Percentiles rank a stretch among this genome's conserved stretches.
These are phyloP conservation scores for Butorides virescens DNA, from an alignment of 2,113 vertebrate species.

Conservation along the genomic window DNA sequence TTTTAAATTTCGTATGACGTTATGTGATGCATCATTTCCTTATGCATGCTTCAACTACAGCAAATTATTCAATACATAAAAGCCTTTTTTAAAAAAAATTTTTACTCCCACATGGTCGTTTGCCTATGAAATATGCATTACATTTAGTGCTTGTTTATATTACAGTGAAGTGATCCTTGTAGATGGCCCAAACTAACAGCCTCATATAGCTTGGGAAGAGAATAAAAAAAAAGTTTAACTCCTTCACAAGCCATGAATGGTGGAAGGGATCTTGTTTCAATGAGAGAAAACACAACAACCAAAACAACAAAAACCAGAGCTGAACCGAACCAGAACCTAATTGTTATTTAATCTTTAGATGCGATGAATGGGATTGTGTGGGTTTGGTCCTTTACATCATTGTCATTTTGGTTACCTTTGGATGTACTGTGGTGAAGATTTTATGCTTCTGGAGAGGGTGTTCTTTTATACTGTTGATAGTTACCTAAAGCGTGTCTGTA, in stretches of 20 bases:
- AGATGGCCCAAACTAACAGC: background rate
- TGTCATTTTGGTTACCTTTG: background rate
- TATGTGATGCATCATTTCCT: background rate
- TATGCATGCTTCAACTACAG: background rate
- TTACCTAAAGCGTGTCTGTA: background rate
- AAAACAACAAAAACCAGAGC: background rate
- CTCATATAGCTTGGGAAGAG: background rate
- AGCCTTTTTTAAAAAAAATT: background rate
- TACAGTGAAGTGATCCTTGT: background rate
- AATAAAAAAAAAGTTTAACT: background rate
- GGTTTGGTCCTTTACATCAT: background rate
- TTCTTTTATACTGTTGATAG: background rate
- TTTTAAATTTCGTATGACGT: background rate
- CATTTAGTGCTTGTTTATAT: background rate
- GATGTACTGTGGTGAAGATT: too few relatives aligned
- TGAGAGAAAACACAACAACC: background rate
- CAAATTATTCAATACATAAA: constrained; percentile 3
- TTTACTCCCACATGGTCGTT: background rate
- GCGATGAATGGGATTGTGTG: background rate
- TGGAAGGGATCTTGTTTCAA: background rate
- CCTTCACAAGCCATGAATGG: background rate
- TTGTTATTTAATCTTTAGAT: background rate
- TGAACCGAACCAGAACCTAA: background rate
- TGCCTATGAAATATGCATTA: background rate
- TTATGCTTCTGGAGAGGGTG: background rate